Conservation (phyloP, 2,797 vertebrate genomes). For the Todus mexicanus region DNA sequence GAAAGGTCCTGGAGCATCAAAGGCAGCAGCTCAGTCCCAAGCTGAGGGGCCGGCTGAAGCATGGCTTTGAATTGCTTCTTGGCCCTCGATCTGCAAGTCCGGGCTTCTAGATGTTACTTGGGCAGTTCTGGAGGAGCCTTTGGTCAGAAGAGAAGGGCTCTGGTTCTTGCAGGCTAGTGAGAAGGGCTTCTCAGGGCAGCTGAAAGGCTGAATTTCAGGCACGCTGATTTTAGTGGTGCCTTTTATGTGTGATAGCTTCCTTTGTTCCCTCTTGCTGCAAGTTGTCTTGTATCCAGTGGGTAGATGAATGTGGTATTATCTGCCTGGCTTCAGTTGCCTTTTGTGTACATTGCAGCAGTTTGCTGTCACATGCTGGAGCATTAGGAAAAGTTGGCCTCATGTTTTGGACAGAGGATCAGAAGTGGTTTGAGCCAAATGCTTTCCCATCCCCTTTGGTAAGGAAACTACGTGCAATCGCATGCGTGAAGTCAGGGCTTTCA, state of each 20-base stretch:
- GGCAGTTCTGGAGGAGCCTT: conserved; percentile 1
- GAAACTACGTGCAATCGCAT: neutral
- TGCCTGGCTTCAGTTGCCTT: neutral
- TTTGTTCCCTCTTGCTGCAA: conserved; percentile 33
- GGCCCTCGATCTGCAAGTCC: neutral
- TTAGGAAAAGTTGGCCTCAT: neutral
- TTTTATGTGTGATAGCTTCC: conserved; percentile 28
- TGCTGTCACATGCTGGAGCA: conserved; percentile 45
- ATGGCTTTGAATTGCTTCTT: neutral
- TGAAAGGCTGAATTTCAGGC: neutral
- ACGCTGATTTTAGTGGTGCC: neutral
- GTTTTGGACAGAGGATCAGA: conserved; percentile 20
- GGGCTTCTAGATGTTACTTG: neutral
- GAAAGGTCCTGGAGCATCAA: conserved; percentile 1
- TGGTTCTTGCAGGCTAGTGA: neutral
- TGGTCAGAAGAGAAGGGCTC: neutral
- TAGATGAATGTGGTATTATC: conserved; percentile 55
- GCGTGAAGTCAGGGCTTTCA: neutral
- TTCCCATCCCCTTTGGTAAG: neutral
- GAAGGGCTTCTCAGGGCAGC: neutral
- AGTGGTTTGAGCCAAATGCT: neutral
- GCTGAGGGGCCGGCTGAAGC: neutral
- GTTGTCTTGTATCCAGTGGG: neutral
- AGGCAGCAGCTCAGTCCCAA: neutral
- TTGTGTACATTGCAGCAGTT: conserved; percentile 11